Evolutionary conservation across 2,113 vertebrate species (phyloP).

Genomic region (Phalacrocorax brasilianus): DNA sequence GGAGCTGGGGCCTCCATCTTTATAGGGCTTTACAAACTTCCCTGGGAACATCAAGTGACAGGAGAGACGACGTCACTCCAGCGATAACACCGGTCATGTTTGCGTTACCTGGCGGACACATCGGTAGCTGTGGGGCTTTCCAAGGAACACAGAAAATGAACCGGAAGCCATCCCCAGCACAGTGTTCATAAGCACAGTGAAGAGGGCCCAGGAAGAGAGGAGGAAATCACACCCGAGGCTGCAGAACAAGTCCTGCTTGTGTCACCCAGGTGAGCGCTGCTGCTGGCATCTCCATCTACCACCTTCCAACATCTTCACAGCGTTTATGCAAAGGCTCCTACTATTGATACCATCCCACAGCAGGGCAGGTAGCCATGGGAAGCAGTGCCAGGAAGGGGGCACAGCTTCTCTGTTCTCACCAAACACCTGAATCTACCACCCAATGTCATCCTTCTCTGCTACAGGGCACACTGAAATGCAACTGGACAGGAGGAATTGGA

Average conservation of each 20-base stretch:
- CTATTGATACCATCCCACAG: neutral
- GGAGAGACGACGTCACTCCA: neutral
- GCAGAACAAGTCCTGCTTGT: neutral
- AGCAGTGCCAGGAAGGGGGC: neutral
- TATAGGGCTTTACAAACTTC: neutral
- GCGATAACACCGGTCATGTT: neutral
- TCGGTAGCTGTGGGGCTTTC: neutral
- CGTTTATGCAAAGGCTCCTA: neutral
- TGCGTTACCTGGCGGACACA: accelerated
- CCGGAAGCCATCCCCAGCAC: neutral
- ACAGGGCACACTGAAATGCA: neutral
- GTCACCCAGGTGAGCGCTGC: neutral
- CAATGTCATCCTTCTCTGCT: neutral
- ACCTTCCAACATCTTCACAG: neutral
- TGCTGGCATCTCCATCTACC: neutral
- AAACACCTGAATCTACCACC: neutral
- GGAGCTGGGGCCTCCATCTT: neutral
- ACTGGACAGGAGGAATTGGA: neutral
- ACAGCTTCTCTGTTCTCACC: neutral
- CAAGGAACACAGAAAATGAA: neutral
- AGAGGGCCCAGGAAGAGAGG: accelerated
- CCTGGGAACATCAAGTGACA: accelerated
- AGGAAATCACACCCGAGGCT: accelerated
- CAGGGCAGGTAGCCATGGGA: neutral
- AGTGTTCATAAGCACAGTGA: neutral